These are phyloP conservation scores for Oreonectes daqikongensis DNA, from an alignment of 2,797 vertebrate species.

Conservation along the genomic window DNA sequence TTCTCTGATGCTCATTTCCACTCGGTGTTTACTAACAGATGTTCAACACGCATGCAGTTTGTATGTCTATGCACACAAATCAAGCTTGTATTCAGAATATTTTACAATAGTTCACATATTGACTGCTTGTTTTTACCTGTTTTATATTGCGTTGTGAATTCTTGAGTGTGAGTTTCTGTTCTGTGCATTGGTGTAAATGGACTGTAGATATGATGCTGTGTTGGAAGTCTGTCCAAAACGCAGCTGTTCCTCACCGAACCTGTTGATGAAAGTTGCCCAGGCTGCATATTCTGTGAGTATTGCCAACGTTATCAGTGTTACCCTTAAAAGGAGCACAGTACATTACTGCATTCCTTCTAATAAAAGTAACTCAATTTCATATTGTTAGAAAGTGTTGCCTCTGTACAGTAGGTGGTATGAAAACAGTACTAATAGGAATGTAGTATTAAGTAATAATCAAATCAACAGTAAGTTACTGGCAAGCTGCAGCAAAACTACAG, in stretches of 20 bases:
- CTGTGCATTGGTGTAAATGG: not conserved
- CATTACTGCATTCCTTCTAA: not conserved
- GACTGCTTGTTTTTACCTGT: not conserved
- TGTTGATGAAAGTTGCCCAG: not conserved
- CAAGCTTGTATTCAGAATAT: conserved; percentile 26
- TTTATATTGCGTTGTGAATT: not conserved
- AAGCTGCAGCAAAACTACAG: no score
- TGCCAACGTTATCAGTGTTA: not conserved
- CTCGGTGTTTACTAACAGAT: conserved; percentile 40
- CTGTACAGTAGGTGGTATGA: no score
- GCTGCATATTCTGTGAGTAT: not conserved
- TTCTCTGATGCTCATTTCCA: conserved; percentile 8
- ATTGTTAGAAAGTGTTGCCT: no score
- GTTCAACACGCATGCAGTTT: conserved; percentile 20
- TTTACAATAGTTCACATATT: conserved; percentile 8
- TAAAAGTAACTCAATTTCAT: not conserved
- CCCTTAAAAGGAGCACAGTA: not conserved
- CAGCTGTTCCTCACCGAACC: not conserved
- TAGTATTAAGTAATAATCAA: no score
- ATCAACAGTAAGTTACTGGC: no score
- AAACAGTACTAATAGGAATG: no score
- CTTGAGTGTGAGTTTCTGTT: not conserved
- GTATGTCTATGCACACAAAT: conserved; percentile 21
- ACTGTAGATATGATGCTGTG: not conserved
- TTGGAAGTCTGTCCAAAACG: not conserved